These are phyloP conservation scores for Atethmia centrago DNA, from an alignment of 2,888 invertebrate species.

Conservation along the genomic window DNA sequence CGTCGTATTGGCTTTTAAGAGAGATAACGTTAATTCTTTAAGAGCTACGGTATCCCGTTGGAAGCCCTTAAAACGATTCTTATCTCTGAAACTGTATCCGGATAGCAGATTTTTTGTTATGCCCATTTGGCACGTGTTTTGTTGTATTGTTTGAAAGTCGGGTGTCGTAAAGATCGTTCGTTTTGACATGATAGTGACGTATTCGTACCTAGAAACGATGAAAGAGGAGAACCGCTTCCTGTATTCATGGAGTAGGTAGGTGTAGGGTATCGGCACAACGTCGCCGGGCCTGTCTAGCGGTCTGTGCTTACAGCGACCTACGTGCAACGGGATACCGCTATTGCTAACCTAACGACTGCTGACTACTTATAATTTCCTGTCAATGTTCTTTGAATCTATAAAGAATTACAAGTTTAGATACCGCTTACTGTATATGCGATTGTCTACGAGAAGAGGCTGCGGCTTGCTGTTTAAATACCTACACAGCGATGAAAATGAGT, in stretches of 20 bases:
- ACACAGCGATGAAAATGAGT: slow-evolving; percentile 33
- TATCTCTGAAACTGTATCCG: slow-evolving; percentile 77
- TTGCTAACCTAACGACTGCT: slow-evolving; percentile 72
- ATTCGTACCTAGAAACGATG: slow-evolving; percentile 66
- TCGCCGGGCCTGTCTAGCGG: slow-evolving; percentile 60
- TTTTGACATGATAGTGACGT: slow-evolving; percentile 59
- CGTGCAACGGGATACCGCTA: slow-evolving; percentile 81
- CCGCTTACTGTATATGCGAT: slow-evolving; percentile 25
- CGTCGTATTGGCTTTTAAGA: slow-evolving; percentile 65
- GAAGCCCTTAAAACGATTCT: slow-evolving; percentile 76
- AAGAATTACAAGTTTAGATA: slow-evolving; percentile 42
- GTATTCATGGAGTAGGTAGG: slow-evolving; percentile 70
- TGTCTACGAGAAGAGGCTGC: slow-evolving; percentile 13
- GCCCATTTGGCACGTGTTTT: slow-evolving; percentile 79
- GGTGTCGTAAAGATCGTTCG: slow-evolving; percentile 51
- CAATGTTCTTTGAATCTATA: slow-evolving; percentile 65
- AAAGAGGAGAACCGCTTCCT: slow-evolving; percentile 78
- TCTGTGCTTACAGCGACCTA: slow-evolving; percentile 62
- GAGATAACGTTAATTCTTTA: slow-evolving; percentile 74
- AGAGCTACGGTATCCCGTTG: slow-evolving; percentile 72
- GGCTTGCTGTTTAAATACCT: slow-evolving; percentile 23
- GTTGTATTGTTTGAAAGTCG: slow-evolving; percentile 64
- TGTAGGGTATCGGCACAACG: slow-evolving; percentile 67
- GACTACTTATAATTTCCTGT: slow-evolving; percentile 79
- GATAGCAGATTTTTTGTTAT: slow-evolving; percentile 73